Base-by-base conservation (phyloP, 2,888 invertebrate genomes). In the Callyntrura sp. region DNA sequence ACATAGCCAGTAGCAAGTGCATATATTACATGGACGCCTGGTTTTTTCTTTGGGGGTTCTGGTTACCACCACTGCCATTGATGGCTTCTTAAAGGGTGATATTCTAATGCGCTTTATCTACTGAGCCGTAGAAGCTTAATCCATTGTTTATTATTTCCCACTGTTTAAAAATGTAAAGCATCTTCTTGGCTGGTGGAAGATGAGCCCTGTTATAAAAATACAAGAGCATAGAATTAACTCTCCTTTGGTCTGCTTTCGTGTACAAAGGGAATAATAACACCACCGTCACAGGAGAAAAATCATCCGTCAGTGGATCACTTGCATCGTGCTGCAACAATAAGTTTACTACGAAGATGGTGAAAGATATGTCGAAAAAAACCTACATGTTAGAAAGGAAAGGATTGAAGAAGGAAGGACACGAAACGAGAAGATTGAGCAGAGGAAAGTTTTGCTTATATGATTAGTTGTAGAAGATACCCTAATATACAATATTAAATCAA, bases 141-240 rank as follows among this genome's bases (percentile, higher is more conserved):
- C 79, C 86, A 86, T 86, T 65, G 86, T 85, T 85, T 55, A 86
- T 86, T 86, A 86, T 86, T 86, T 76, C 86, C 78, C 78, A 65
- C 62, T 62, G 79, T 78, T 86, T 78, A 86, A 85, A 43, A 85
- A 86, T 62, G 60, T 14, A 60, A 43, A 35, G 62, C 60, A 43
- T 28, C n/a, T 6, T 25, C 14, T 35, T 68, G 68, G 35, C 5
- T 68, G 68, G 11, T 55, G 57, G 48, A 62, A 65, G 60, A 48
- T 35, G 51, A 20, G 73, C 28, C 35, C 35, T 76, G 76, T 78
- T 62, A 35, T 51, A 83, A 25, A 62, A 62, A 62, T 45, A 20
- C 35, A 45, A 62, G 48, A 68, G 62, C 62, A n/a, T 62, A 28
- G 51, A 85, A 78, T 45, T 76, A 60, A 45, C 28, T 55, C 45